Evolutionary conservation across 2,113 vertebrate genomes (phyloP).

Genomic region (Elachura formosa): DNA sequence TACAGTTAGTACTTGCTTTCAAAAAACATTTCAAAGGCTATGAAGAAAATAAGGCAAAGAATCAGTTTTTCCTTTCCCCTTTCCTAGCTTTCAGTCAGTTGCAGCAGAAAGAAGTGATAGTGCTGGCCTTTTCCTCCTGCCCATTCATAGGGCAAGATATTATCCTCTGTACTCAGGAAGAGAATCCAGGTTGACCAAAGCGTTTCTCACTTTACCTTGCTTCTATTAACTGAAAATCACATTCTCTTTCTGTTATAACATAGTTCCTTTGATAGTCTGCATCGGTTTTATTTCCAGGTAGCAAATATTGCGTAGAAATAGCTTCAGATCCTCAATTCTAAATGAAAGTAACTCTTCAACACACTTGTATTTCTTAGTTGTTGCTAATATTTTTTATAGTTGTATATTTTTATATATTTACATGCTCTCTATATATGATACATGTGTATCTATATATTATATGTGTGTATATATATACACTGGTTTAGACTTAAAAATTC

Average conservation of each 20-base stretch:
- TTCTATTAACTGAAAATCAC: background rate
- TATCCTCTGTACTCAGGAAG: background rate
- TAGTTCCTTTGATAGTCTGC: background rate
- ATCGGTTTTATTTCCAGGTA: background rate
- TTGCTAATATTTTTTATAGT: background rate
- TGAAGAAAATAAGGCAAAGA: background rate
- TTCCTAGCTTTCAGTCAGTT: background rate
- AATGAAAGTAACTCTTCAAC: background rate
- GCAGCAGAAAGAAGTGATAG: background rate
- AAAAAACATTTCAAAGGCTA: background rate
- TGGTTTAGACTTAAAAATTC: background rate
- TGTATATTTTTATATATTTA: background rate
- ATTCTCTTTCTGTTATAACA: background rate
- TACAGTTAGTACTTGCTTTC: background rate
- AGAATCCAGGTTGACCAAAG: background rate
- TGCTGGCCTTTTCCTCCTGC: background rate
- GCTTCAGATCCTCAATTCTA: background rate
- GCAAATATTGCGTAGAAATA: background rate
- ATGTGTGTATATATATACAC: rapidly evolving
- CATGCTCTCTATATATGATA: background rate
- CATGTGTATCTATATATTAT: background rate
- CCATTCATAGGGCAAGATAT: background rate
- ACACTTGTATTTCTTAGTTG: background rate
- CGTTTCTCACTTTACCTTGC: background rate
- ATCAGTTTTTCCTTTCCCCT: background rate